Conservation (phyloP, 2,888 invertebrate genomes). For the Lampropteryx suffumata region DNA sequence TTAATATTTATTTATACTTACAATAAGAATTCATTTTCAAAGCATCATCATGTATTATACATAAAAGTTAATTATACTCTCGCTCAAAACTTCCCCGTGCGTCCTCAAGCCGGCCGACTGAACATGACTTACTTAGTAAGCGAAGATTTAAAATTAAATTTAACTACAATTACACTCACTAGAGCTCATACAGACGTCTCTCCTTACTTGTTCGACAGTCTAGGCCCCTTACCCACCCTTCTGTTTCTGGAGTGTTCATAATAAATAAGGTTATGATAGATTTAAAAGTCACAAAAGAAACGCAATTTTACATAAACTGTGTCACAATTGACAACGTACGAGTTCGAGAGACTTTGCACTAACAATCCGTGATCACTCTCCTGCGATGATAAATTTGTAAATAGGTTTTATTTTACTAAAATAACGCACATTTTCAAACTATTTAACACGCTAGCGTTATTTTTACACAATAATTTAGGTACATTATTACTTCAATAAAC, state of each 20-base stretch:
- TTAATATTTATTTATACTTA: conserved; percentile 80
- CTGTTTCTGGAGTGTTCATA: conserved; percentile 56
- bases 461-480: conserved; percentile 35
- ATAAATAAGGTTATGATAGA: conserved; percentile 56
- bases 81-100: conserved; percentile 66
- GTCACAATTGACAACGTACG: conserved; percentile 24
- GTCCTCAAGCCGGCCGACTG: conserved; percentile 69
- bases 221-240: conserved; percentile 41
- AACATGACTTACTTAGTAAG: conserved; percentile 77
- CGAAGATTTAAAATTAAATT: conserved; percentile 72
- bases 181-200: conserved; percentile 36
- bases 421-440: conserved; percentile 25
- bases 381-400: conserved; percentile 26
- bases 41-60: conserved; percentile 77
- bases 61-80: conserved; percentile 70
- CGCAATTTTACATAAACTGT: conserved; percentile 31
- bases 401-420: conserved; percentile 20
- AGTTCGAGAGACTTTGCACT: conserved; percentile 13
- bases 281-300: conserved; percentile 53
- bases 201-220: conserved; percentile 16
- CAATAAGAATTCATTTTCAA: conserved; percentile 80
- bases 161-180: conserved; percentile 55
- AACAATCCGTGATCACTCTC: conserved; percentile 35
- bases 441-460: conserved; percentile 26
- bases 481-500: conserved; percentile 38